Conservation (phyloP, 2,888 invertebrate genomes). For the Lepidochrysops patricia region DNA sequence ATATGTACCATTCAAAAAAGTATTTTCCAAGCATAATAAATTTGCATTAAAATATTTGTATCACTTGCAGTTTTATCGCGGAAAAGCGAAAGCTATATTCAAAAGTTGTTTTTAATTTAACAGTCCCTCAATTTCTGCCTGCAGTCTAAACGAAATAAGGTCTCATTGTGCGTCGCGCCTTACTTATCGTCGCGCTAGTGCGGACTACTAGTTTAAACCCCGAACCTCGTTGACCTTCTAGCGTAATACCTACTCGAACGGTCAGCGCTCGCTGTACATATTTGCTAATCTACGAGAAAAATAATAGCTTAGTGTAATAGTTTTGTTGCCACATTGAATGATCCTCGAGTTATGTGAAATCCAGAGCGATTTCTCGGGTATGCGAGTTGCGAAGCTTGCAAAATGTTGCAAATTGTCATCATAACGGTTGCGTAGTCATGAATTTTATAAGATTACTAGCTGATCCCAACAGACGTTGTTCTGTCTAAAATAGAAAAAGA, state of each 20-base stretch:
- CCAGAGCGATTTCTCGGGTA: background rate
- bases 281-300: constrained; percentile 21
- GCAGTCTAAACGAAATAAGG: background rate
- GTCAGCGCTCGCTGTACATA: constrained; percentile 36
- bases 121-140: background rate
- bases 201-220: constrained; percentile 19
- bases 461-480: too few species aligned
- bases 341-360: background rate
- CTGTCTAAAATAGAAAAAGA: too few species aligned
- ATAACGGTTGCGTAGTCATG: background rate
- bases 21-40: background rate
- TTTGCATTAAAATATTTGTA: background rate
- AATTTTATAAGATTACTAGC: background rate
- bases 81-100: background rate
- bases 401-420: background rate
- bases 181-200: background rate
- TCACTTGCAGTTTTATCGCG: background rate
- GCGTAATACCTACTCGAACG: constrained; percentile 47
- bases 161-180: background rate
- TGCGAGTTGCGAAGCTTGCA: background rate
- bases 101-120: background rate
- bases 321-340: background rate
- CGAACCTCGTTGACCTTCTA: constrained; percentile 43
- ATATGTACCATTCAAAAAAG: background rate
- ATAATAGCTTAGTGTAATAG: constrained; percentile 18